Evolutionary conservation across 1,140 invertebrate genomes (phyloP), one percentile per base, ranked within the genome.

Genomic region (Neoseiulus cucumeris): DNA sequence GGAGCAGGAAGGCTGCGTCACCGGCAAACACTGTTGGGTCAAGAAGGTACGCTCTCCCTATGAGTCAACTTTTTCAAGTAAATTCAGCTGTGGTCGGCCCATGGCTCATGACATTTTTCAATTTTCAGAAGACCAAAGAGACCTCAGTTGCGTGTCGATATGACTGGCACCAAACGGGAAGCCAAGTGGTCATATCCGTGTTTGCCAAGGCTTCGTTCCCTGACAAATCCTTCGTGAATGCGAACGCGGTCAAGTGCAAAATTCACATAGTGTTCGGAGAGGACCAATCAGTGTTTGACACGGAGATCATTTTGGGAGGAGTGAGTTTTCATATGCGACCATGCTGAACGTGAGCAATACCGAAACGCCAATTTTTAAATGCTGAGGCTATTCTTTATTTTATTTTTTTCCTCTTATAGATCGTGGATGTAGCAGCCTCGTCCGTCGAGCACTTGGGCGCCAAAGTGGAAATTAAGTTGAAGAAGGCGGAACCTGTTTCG

Each of bases 401-500:
- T 1, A 42, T 66, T 17, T 25, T 14, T 68, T 14, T 68, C 20
- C 18, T 42, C 1, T 70, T 72, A 25, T 70, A 77, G 77, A 68
- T 75, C 7, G 76, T 81, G 44, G 70, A 76, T 69, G 74, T 77
- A 6, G 70, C 69, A 7, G 71, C 82, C 65, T 87, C 87, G 72
- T 79, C 76, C 69, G 87, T 85, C 1, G 82, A 81, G 17, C 88
- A 96, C 83, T 79, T 85, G 68, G 85, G 85, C 59, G 87, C 91
- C n/a, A 98, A 98, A 82, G 83, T 96, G 20, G 94, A 98, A 78
- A 87, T 98, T 12, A 91, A 87, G 71, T 73, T 98, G 71, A 86
- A 84, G 68, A 97, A 98, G 78, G 83, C 81, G 0, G 87, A 91
- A 71, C 79, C 84, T 1, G 83, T 85, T 20, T 82, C 82, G 55